Percentiles rank a stretch among this genome's conserved stretches.
Evolutionary conservation across 1,140 invertebrate species (phyloP).

Genomic region (Chironomus tepperi): DNA sequence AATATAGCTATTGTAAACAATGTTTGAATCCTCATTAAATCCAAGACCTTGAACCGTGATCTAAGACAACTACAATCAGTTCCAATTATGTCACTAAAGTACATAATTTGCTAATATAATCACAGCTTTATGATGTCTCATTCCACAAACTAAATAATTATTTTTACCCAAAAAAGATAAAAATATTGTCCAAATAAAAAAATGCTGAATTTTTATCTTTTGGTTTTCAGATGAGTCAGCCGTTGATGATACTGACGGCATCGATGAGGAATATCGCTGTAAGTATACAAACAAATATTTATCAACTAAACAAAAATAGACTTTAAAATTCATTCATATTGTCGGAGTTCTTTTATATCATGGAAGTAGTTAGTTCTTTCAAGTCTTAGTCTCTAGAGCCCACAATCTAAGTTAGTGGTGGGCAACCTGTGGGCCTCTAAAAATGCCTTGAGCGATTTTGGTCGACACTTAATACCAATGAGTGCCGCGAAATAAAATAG

Average conservation of each 20-base stretch:
- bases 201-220: background rate
- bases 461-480: background rate
- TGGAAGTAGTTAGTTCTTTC: too few relatives aligned
- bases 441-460: background rate
- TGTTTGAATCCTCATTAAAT: too few relatives aligned
- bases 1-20: too few relatives aligned
- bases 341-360: background rate
- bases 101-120: too few relatives aligned
- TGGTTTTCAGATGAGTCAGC: background rate
- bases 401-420: background rate
- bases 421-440: background rate
- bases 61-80: too few relatives aligned
- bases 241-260: background rate
- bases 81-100: too few relatives aligned
- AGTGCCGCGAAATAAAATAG: background rate
- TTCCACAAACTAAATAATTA: too few relatives aligned
- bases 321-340: background rate
- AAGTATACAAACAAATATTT: background rate
- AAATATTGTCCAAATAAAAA: background rate
- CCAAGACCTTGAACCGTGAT: too few relatives aligned
- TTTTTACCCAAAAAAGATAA: too few relatives aligned
- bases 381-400: background rate
- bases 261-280: slow-evolving; percentile 5
- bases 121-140: too few relatives aligned
- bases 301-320: background rate